Percentiles rank a stretch among this genome's conserved stretches.
phyloP scores from a whole-genome alignment of 2,797 vertebrate genomes.

The Distichodus sexfasciatus region DNA sequence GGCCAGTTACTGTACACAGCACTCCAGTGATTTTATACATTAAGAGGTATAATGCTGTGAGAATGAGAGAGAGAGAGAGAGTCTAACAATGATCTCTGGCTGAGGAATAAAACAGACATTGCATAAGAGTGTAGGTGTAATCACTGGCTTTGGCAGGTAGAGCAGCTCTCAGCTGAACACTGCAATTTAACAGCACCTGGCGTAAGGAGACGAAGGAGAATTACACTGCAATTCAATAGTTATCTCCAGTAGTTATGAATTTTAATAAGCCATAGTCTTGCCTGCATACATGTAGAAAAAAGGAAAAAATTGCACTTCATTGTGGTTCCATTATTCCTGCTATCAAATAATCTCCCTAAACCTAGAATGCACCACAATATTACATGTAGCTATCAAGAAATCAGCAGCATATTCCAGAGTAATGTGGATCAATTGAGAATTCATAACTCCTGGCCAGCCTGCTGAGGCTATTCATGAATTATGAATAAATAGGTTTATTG shows the following conservation, averaged over 20 bases:
- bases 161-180: constrained; percentile 21
- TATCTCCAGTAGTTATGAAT: constrained; percentile 22
- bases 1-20: neutral
- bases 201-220: constrained; percentile 11
- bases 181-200: constrained; percentile 37
- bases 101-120: constrained; percentile 38
- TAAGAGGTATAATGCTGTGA: constrained; percentile 8
- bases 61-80: constrained; percentile 5
- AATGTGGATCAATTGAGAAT: constrained; percentile 22
- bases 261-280: constrained; percentile 40
- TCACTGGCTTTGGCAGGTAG: constrained; percentile 39
- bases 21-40: constrained; percentile 11
- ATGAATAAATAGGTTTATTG: constrained; percentile 34
- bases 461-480: constrained; percentile 40
- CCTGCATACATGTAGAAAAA: neutral
- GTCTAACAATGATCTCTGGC: constrained; percentile 34
- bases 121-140: constrained; percentile 44
- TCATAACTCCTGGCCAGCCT: neutral
- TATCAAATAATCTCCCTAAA: constrained; percentile 31
- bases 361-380: constrained; percentile 15
- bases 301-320: constrained; percentile 29
- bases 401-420: constrained; percentile 3
- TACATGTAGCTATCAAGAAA: constrained; percentile 30
- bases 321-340: constrained; percentile 36
- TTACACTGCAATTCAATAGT: constrained; percentile 30